Evolutionary conservation across 1,140 invertebrate genomes (phyloP).

Genomic region (Sminthurides bifidus): DNA sequence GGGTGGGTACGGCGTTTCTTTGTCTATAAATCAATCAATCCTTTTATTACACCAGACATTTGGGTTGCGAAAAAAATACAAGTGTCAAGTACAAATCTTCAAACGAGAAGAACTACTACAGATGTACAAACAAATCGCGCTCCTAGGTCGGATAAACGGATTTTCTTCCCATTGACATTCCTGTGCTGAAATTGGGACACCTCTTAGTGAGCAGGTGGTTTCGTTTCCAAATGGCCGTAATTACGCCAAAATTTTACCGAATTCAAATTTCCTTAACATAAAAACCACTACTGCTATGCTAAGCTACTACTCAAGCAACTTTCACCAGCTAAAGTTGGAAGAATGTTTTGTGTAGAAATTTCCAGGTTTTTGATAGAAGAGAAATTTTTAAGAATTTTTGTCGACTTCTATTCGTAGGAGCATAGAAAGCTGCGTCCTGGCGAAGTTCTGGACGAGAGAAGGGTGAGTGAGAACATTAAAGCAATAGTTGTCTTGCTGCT

Average conservation of each 20-base stretch:
- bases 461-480: conserved; percentile 55
- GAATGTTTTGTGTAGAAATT: not conserved
- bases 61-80: too few species aligned
- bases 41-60: too few species aligned
- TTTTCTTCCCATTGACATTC: too few species aligned
- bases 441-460: conserved; percentile 80
- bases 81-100: too few species aligned
- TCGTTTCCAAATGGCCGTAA: not conserved
- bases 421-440: conserved; percentile 80
- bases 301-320: not conserved
- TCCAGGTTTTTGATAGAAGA: not conserved
- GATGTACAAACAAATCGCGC: too few species aligned
- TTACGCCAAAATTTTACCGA: not conserved
- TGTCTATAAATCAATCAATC: too few species aligned
- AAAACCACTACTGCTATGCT: not conserved
- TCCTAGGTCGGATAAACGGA: too few species aligned
- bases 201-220: not conserved
- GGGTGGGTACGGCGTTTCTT: too few species aligned
- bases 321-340: not conserved
- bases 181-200: too few species aligned
- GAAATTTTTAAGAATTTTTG: conserved; percentile 6
- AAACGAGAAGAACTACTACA: too few species aligned
- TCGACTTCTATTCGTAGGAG: conserved; percentile 45
- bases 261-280: not conserved
- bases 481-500: not conserved